Conservation (phyloP, 1,140 invertebrate species). For the Telenomus remus region DNA sequence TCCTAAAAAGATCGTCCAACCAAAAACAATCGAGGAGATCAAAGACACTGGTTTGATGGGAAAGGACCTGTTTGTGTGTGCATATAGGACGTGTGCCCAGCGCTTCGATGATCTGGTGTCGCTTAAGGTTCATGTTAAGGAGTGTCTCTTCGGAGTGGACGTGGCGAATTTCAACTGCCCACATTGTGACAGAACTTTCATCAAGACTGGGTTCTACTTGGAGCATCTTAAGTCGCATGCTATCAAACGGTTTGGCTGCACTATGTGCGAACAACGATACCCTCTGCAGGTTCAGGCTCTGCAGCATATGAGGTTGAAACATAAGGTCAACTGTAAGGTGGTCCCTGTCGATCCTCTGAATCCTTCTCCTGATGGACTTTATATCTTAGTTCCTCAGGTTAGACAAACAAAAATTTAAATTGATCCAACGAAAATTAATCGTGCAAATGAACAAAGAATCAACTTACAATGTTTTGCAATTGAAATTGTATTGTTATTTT, state of each 20-base stretch:
- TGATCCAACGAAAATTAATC: no score
- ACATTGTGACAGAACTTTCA: conserved; percentile 74
- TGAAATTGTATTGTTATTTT: conserved; percentile 1
- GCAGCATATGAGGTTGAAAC: conserved; percentile 77
- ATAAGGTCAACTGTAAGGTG: conserved; percentile 72
- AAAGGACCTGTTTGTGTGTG: conserved; percentile 75
- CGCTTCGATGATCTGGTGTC: conserved; percentile 52
- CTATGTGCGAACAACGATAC: conserved; percentile 73
- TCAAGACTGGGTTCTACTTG: conserved; percentile 68
- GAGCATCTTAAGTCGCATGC: conserved; percentile 76
- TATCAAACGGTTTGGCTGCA: conserved; percentile 75
- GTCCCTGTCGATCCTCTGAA: conserved; percentile 76
- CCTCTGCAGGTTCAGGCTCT: conserved; percentile 71
- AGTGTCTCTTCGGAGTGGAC: conserved; percentile 64
- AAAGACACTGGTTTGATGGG: conserved; percentile 69
- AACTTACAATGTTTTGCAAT: background rate
- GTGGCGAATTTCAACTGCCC: conserved; percentile 69
- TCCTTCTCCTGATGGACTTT: conserved; percentile 75
- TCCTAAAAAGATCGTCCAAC: conserved; percentile 28
- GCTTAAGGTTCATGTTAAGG: conserved; percentile 75
- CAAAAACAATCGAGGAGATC: conserved; percentile 66
- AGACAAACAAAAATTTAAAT: conserved; percentile 33
- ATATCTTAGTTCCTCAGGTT: conserved; percentile 74
- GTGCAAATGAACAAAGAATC: no score
- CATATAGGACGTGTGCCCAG: conserved; percentile 69